phyloP scores from a whole-genome alignment of 2,888 invertebrate species.

The Pristionchus arcanus region DNA sequence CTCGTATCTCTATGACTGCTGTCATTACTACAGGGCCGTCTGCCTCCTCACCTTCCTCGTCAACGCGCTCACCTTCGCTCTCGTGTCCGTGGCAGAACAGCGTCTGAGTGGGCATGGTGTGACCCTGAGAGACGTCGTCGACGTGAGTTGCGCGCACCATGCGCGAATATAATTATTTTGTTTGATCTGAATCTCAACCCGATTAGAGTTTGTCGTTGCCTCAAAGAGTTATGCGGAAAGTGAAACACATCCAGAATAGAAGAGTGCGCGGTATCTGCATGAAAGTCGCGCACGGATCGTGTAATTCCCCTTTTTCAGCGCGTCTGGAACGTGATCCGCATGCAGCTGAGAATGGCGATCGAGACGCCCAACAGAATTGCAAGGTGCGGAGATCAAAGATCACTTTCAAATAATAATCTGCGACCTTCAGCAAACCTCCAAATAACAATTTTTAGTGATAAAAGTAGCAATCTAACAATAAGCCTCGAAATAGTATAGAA shows the following conservation, averaged over 20 bases:
- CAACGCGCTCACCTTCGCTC: slow-evolving; percentile 7
- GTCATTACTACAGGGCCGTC: slow-evolving; percentile 25
- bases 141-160: not conserved
- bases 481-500: no score
- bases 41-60: not conserved
- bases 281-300: not conserved
- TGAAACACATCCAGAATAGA: not conserved
- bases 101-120: not conserved
- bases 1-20: no score
- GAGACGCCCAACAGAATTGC: not conserved
- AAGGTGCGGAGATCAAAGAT: no score
- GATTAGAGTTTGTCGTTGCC: no score
- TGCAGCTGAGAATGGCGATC: slow-evolving; percentile 18
- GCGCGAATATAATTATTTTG: no score
- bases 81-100: slow-evolving; percentile 1
- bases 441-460: no score
- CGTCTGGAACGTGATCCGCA: slow-evolving; percentile 34
- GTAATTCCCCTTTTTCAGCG: slow-evolving; percentile 17
- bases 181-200: no score
- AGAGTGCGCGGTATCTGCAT: not conserved
- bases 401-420: no score
- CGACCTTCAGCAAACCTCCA: no score
- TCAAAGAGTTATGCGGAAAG: no score
- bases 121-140: slow-evolving; percentile 19
- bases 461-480: no score